Base-by-base conservation (phyloP, 2,113 vertebrate genomes). In the Coreoperca whiteheadi region DNA sequence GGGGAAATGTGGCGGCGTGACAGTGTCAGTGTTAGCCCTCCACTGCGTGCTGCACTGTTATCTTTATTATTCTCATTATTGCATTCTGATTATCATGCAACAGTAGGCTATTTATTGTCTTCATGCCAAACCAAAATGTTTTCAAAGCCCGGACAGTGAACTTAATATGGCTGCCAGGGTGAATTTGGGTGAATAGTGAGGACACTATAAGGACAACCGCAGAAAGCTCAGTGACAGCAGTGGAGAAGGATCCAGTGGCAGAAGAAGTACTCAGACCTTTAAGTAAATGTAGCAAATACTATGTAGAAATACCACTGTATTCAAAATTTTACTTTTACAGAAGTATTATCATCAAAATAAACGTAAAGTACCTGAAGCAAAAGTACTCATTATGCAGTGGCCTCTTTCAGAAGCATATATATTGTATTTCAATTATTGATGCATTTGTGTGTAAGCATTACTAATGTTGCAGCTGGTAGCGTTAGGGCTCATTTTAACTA, bases 11-110 rank as follows among this genome's bases (percentile, higher is more conserved):
- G 54, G 23, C 51, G n/a, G 32, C 43, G 28, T 57, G 41, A 60
- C 81, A 65, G 59, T 15, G 5, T 65, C 60, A 48, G 16, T 39
- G 59, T 56, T 48, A 46, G 66, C 21, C 72, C 63, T 34, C 16
- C 39, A 23, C 32, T 51, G 59, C 32, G 6, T 34, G 32, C 28
- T 65, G 30, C 74, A 37, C 6, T 15, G n/a, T 63, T 34, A 23
- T 60, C 16, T 4, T 10, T 9, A 28, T 18, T 25, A 18, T 46
- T 10, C 23, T 28, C 34, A 23, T 23, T 28, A 28, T 23, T 15
- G 18, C 3, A 25, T n/a, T 11, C 2, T 25, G 10, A 10, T 11
- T 2, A 8, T 32, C 1, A 8, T 25, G 1, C 16, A 39, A 56
- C 18, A 14, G 48, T 12, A 25, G 20, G 32, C 32, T 14, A 53